phyloP scores from a whole-genome alignment of 1,140 invertebrate genomes.

The Philotrypesis tridentata region DNA sequence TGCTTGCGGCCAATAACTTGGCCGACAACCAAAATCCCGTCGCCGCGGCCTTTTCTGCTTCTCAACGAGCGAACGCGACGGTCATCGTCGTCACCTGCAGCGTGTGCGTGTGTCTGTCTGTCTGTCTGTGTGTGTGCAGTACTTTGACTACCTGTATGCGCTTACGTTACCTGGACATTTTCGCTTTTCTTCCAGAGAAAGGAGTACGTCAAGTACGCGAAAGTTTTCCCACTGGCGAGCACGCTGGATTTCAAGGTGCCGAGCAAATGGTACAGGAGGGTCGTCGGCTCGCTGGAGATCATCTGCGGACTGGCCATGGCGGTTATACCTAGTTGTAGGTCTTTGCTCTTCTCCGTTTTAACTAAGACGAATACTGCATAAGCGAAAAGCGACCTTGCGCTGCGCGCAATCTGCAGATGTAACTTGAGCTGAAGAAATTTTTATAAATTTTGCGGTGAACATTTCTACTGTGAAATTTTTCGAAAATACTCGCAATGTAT shows the following conservation, averaged over 20 bases:
- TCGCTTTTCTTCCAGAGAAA: constrained; percentile 83
- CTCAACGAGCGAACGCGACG: not conserved
- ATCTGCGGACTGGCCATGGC: constrained; percentile 91
- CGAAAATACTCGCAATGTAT: too few relatives aligned
- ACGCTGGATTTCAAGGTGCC: constrained; percentile 90
- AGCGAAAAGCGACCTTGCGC: too few relatives aligned
- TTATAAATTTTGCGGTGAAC: too few relatives aligned
- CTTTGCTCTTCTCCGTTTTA: constrained; percentile 6
- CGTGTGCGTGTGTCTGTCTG: too few relatives aligned
- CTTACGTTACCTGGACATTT: not conserved
- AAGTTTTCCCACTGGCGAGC: constrained; percentile 93
- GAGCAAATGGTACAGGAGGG: constrained; percentile 93
- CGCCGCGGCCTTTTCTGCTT: not conserved
- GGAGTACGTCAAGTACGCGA: constrained; percentile 96
- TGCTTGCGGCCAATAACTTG: constrained; percentile 28
- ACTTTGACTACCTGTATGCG: not conserved
- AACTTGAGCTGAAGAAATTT: too few relatives aligned
- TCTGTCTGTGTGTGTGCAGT: too few relatives aligned
- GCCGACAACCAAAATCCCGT: not conserved
- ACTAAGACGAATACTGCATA: too few relatives aligned
- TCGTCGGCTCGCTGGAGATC: constrained; percentile 91
- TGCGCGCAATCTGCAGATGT: too few relatives aligned
- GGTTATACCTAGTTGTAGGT: constrained; percentile 90
- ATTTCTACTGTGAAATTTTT: too few relatives aligned
- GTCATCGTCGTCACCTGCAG: too few relatives aligned